Evolutionary conservation across 53 echinoderm and acorn worm species (phyloP), one percentile per base, ranked within the genome.

Genomic region (Hippasteria phrygiana): DNA sequence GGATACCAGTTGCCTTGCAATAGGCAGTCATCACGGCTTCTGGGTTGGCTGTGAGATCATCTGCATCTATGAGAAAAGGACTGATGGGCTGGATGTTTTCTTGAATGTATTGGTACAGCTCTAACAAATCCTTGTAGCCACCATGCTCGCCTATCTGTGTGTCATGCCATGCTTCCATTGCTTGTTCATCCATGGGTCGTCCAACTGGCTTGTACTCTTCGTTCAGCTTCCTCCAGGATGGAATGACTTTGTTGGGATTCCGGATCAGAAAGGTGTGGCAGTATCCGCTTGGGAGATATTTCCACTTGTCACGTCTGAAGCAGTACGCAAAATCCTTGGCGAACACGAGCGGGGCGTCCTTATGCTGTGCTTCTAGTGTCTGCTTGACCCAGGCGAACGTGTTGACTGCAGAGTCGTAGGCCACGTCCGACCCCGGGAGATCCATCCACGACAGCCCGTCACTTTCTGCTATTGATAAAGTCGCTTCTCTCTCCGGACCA

Each of bases 51-150:
- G 47, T 16, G 11, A 75, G 75, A 75, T 75, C 75, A 47, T 46
- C 75, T 4, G 74, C 74, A 74, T 47, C 74, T 47, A 74, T 50
- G 74, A 74, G 26, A 16, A 74, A 74, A 22, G 75, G 75, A 13
- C 31, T 75, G n/a, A n/a, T n/a, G 47, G 75, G 75, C 1, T 75
- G 46, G 8, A 75, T 31, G 51, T 75, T 75, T 3, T 50, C 46
- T 31, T 12, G 45, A 24, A 75, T 48, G 28, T 47, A 50, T 4
- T 50, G 46, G 14, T 75, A 75, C 2, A 75, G 51, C 22, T 75
- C 75, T 14, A 46, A 13, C 3, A 75, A 27, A 24, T 29, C 31
- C 13, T 75, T 11, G 14, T 28, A 75, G 22, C 47, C 75, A n/a
- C 47, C 75, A 46, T 46, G 14, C 45, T 5, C 16, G 12, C 46